Evolutionary conservation across 2,113 vertebrate species (phyloP), one percentile per base, ranked within the genome.

Genomic region (Charina bottae): DNA sequence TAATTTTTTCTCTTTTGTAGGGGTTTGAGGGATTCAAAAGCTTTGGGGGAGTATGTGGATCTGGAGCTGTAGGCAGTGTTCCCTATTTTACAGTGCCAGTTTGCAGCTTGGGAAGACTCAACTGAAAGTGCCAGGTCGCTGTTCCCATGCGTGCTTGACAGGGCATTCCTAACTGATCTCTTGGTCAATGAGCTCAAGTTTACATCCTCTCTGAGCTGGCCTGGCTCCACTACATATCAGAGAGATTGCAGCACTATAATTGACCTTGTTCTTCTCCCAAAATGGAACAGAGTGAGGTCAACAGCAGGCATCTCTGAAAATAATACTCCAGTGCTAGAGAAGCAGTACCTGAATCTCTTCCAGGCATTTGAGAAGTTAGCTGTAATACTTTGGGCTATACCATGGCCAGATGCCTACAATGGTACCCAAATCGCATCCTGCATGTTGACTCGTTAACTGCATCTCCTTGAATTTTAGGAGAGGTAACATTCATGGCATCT

Each of bases 201-300:
- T 72, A 21, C 85, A 87, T 91, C 90, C 84, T 68, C n/a, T 91
- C n/a, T 87, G 60, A 91, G 10, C 60, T 87, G 90, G 84, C 84
- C 23, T 42, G 84, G 53, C 12, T 87, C 84, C 84, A 87, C 33
- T 68, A 42, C 5, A 13, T 87, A 64, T 54, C 59, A 91, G 59
- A 87, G 59, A 54, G 49, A 55, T 37, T 55, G 84, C 28, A 56
- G 37, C 12, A 26, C n/a, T 58, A 87, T 58, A 72, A 91, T 42
- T 72, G 90, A 87, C 49, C 49, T 91, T 91, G 49, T 42, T 60
- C 23, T 87, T n/a, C 86, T 24, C 68, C 59, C 90, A 68, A 37
- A 53, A 91, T 55, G 49, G 60, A 87, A 87, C 37, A 68, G 7
- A 72, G 24, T 11, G 60, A 15, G n/a, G 24, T 68, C 19, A 91